A percentile compares a stretch with the other conserved stretches of the same genome.
Conservation (phyloP, 2,888 invertebrate species). For the Aproaerema taeniolella region DNA sequence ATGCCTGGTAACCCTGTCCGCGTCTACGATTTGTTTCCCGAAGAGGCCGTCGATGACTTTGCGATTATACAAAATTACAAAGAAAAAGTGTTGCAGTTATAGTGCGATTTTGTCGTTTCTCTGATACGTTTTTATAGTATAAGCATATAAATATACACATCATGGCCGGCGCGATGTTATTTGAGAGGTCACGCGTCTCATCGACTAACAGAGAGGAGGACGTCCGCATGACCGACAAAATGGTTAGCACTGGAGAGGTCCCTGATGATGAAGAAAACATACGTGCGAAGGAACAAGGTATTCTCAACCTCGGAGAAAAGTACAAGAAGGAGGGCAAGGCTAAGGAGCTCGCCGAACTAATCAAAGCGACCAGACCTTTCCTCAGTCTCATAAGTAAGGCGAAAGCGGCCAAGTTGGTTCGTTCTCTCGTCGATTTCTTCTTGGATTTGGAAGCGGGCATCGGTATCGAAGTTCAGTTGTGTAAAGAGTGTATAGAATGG, state of each 20-base stretch:
- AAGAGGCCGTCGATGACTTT: conserved; percentile 74
- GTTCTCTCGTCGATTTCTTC: conserved; percentile 97
- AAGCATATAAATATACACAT: conserved; percentile 72
- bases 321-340: conserved; percentile 96
- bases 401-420: conserved; percentile 98
- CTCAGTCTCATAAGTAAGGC: conserved; percentile 97
- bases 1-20: conserved; percentile 50
- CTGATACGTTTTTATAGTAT: conserved; percentile 56
- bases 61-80: conserved; percentile 76
- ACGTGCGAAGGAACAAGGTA: conserved; percentile 94
- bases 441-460: conserved; percentile 97
- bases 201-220: conserved; percentile 86
- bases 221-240: conserved; percentile 85
- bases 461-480: conserved; percentile 94
- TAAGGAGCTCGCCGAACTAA: conserved; percentile 93
- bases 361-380: conserved; percentile 97
- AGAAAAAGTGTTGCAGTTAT: conserved; percentile 63
- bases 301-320: conserved; percentile 93
- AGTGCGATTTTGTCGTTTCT: conserved; percentile 58
- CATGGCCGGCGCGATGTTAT: conserved; percentile 95
- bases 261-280: conserved; percentile 92
- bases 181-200: conserved; percentile 89
- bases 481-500: conserved; percentile 99
- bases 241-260: conserved; percentile 85
- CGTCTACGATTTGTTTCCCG: conserved; percentile 75